A percentile compares a stretch with the other conserved stretches of the same genome.
Conservation (phyloP, 2,113 vertebrate species). For the Ctenodactylus gundi region DNA sequence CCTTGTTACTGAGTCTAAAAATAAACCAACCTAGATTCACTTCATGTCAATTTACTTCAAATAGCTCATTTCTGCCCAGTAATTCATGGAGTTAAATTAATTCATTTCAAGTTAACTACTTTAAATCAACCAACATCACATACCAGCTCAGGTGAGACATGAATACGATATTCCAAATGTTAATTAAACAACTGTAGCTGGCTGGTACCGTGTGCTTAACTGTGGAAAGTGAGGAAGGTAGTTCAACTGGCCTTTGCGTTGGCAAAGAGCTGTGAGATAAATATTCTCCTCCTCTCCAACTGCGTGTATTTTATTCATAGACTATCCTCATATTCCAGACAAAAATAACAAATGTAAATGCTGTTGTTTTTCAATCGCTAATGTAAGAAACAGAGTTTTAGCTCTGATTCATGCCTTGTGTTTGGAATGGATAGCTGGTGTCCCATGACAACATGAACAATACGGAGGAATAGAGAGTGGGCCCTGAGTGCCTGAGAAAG, state of each 20-base stretch:
- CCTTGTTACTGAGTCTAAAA: conserved; percentile 6
- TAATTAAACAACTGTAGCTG: background rate
- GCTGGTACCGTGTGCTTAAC: conserved; percentile 15
- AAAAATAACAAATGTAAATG: conserved; percentile 73
- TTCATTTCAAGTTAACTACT: conserved; percentile 44
- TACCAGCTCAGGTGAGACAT: conserved; percentile 30
- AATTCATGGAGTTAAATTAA: conserved; percentile 44
- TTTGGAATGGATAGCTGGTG: conserved; percentile 65
- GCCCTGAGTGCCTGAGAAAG: background rate
- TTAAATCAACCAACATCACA: conserved; percentile 19
- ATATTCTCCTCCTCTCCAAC: conserved; percentile 66
- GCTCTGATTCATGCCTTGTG: conserved; percentile 61
- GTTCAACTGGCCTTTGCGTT: conserved; percentile 62
- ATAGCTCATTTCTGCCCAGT: conserved; percentile 14
- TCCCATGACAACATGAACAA: conserved; percentile 48
- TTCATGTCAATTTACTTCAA: conserved; percentile 42
- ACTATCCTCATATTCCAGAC: conserved; percentile 65
- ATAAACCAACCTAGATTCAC: conserved; percentile 41
- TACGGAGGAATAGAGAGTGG: background rate
- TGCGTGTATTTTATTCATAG: conserved; percentile 75
- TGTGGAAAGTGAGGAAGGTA: conserved; percentile 38
- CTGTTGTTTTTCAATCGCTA: conserved; percentile 69
- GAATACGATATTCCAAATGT: conserved; percentile 1
- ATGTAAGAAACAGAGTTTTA: conserved; percentile 66
- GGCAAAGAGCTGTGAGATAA: conserved; percentile 58